Conservation (phyloP, 2,113 vertebrate genomes). For the Notiomystis cincta region DNA sequence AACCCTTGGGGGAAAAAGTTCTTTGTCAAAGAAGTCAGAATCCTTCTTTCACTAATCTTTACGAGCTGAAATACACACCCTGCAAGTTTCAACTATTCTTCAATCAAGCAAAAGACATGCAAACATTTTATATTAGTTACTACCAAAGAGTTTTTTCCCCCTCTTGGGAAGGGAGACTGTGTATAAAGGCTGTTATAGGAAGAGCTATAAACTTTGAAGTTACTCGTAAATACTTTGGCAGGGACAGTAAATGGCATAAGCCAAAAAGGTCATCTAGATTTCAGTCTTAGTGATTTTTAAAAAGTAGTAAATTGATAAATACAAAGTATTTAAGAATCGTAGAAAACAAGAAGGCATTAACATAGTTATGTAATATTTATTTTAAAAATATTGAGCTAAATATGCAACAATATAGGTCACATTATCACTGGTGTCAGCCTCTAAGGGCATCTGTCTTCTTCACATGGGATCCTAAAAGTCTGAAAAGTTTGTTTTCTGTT, state of each 20-base stretch:
- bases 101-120: background rate
- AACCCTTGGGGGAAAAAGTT: background rate
- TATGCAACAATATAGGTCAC: background rate
- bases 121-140: background rate
- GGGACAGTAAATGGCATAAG: background rate
- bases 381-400: background rate
- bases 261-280: background rate
- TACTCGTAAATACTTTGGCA: background rate
- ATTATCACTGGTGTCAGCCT: background rate
- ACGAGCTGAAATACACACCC: background rate
- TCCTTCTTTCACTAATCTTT: background rate
- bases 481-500: background rate
- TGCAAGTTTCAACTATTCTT: background rate
- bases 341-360: background rate
- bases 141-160: background rate
- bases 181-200: background rate
- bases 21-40: background rate
- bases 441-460: no score
- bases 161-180: background rate
- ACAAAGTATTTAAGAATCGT: background rate
- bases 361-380: fast-evolving
- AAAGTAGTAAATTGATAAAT: background rate
- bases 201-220: background rate
- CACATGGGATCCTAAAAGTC: background rate
- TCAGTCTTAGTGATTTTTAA: background rate